phyloP scores from a whole-genome alignment of 2,113 vertebrate genomes.

The Megalops atlanticus region DNA sequence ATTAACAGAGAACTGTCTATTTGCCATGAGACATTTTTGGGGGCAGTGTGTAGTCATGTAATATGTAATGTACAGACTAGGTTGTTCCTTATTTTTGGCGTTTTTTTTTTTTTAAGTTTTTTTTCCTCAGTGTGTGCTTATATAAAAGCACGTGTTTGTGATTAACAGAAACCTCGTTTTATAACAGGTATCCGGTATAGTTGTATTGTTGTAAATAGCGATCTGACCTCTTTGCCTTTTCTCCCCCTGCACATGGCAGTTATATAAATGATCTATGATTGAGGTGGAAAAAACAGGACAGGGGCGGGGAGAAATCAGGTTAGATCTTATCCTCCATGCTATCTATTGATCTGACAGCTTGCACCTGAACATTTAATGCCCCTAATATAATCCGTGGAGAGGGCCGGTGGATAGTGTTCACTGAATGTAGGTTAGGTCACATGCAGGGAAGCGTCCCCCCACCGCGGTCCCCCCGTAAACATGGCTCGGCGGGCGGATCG shows the following conservation, averaged over 20 bases:
- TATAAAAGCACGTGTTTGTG: too few relatives aligned
- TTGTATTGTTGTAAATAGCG: not conserved
- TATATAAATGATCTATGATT: slow-evolving; percentile 45
- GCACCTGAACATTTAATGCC: slow-evolving; percentile 60
- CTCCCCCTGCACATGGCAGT: slow-evolving; percentile 41
- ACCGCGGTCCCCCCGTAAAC: slow-evolving; percentile 49
- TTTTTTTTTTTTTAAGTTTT: too few relatives aligned
- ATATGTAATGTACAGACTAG: not conserved
- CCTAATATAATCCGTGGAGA: slow-evolving; percentile 36
- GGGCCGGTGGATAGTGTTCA: slow-evolving; percentile 47
- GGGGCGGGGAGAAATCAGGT: slow-evolving; percentile 50
- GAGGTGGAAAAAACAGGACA: not conserved
- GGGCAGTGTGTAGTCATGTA: not conserved
- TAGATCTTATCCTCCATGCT: slow-evolving; percentile 65
- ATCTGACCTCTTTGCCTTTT: slow-evolving; percentile 52
- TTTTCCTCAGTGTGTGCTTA: too few relatives aligned
- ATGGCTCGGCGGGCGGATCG: slow-evolving; percentile 28
- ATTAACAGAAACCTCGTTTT: not conserved
- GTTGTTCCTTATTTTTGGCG: slow-evolving; percentile 22
- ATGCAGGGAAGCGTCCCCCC: slow-evolving; percentile 57
- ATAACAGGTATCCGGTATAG: not conserved
- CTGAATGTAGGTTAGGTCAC: slow-evolving; percentile 54
- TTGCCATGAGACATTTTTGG: not conserved
- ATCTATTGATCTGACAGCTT: slow-evolving; percentile 57
- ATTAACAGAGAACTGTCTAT: not conserved